These are phyloP conservation scores for Temnothorax longispinosus DNA, from an alignment of 1,140 invertebrate species.

Conservation along the genomic window DNA sequence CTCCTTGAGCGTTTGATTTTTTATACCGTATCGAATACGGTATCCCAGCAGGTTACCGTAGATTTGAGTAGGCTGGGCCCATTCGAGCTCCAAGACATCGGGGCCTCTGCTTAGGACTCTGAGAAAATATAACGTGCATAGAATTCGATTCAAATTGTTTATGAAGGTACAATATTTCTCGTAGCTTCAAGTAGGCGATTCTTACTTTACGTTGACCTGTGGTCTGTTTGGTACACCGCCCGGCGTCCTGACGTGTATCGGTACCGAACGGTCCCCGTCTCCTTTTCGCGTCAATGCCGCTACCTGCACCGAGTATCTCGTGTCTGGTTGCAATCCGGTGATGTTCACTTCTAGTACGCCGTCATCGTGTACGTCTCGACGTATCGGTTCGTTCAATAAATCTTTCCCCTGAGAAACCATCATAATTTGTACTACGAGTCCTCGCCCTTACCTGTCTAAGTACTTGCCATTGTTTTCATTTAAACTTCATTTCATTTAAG, in stretches of 20 bases:
- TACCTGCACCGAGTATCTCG: slow-evolving; percentile 96
- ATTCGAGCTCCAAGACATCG: slow-evolving; percentile 95
- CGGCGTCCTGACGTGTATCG: slow-evolving; percentile 94
- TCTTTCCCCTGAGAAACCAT: slow-evolving; percentile 89
- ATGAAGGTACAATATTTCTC: neutral
- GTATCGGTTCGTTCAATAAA: slow-evolving; percentile 93
- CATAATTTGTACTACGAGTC: neutral
- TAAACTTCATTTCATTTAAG: neutral
- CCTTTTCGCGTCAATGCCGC: slow-evolving; percentile 97
- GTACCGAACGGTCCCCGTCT: slow-evolving; percentile 95
- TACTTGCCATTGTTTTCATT: neutral
- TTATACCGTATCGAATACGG: slow-evolving; percentile 94
- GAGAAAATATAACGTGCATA: slow-evolving; percentile 58
- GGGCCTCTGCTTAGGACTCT: slow-evolving; percentile 94
- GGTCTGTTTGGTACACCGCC: slow-evolving; percentile 96
- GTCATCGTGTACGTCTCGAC: slow-evolving; percentile 93
- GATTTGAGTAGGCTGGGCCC: slow-evolving; percentile 94
- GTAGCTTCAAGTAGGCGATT: neutral
- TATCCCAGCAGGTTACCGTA: slow-evolving; percentile 96
- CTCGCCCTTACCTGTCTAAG: neutral
- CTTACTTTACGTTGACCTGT: slow-evolving; percentile 93
- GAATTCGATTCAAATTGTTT: neutral
- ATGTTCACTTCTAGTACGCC: slow-evolving; percentile 93
- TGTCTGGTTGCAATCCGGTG: slow-evolving; percentile 96
- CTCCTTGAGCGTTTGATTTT: slow-evolving; percentile 92